Conservation (phyloP, 2,888 invertebrate genomes). For the Campoletis raptor region DNA sequence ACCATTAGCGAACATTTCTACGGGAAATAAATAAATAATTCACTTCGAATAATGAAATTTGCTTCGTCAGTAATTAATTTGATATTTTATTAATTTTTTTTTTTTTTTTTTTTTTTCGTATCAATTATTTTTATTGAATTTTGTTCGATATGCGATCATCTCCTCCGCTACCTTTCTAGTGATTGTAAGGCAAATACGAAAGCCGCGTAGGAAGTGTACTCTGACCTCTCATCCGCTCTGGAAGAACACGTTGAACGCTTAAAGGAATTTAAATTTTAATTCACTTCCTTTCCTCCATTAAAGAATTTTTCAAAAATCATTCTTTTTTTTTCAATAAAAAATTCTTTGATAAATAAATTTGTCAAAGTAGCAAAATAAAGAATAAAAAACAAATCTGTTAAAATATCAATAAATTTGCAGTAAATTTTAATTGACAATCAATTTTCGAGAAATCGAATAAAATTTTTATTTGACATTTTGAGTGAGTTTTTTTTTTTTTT, state of each 20-base stretch:
- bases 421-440: too few relatives aligned
- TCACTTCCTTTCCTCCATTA: neutral
- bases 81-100: neutral
- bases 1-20: too few relatives aligned
- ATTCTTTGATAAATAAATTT: neutral
- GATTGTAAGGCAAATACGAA: conserved; percentile 29
- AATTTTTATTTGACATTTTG: too few relatives aligned
- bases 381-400: neutral
- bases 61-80: neutral
- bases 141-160: conserved; percentile 5
- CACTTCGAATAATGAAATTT: too few relatives aligned
- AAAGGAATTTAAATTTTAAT: neutral
- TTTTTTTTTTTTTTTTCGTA: neutral
- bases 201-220: conserved; percentile 82
- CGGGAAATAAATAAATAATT: too few relatives aligned
- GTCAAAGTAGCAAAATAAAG: neutral
- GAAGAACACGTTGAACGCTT: conserved; percentile 77
- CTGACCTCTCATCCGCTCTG: conserved; percentile 83
- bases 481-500: neutral
- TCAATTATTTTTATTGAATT: conserved; percentile 1
- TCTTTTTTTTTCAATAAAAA: neutral
- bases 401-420: too few relatives aligned
- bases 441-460: too few relatives aligned
- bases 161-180: conserved; percentile 5
- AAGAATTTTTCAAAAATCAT: neutral